Conservation (phyloP, 1,140 invertebrate genomes). For the Euglossa dilemma region DNA sequence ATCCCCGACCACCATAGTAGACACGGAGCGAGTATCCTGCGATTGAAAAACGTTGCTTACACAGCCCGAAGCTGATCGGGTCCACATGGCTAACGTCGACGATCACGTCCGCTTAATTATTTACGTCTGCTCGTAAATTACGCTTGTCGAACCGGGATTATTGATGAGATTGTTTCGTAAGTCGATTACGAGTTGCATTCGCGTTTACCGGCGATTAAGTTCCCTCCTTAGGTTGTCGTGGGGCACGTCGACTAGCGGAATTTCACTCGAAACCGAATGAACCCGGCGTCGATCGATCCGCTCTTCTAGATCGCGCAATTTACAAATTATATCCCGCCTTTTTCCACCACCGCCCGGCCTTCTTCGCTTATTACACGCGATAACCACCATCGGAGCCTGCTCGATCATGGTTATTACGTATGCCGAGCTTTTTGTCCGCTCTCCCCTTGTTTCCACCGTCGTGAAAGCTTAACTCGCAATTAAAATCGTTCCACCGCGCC, state of each 20-base stretch:
- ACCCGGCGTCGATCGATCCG: no score
- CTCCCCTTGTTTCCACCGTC: not conserved
- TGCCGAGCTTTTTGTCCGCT: not conserved
- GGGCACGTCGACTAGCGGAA: not conserved
- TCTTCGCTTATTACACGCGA: slow-evolving; percentile 18
- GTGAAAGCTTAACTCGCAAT: not conserved
- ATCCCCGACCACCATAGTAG: not conserved
- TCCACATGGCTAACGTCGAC: slow-evolving; percentile 27
- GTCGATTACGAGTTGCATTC: slow-evolving; percentile 49
- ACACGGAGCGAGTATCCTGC: not conserved
- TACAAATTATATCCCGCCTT: not conserved
- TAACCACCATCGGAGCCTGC: not conserved
- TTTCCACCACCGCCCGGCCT: not conserved
- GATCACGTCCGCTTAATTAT: slow-evolving; percentile 53
- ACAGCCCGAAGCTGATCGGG: slow-evolving; percentile 19
- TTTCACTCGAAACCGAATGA: not conserved
- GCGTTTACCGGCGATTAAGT: slow-evolving; percentile 45
- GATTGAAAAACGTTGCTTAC: slow-evolving; percentile 17
- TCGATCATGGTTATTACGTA: slow-evolving; percentile 28
- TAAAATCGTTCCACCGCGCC: not conserved
- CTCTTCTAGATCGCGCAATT: slow-evolving; percentile 4
- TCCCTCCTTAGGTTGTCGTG: slow-evolving; percentile 32
- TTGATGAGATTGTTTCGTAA: slow-evolving; percentile 58
- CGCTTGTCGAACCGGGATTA: slow-evolving; percentile 51
- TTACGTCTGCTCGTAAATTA: slow-evolving; percentile 55